Evolutionary conservation across 2,797 vertebrate genomes (phyloP), one percentile per base, ranked within the genome.

Genomic region (Harpagifer antarcticus): DNA sequence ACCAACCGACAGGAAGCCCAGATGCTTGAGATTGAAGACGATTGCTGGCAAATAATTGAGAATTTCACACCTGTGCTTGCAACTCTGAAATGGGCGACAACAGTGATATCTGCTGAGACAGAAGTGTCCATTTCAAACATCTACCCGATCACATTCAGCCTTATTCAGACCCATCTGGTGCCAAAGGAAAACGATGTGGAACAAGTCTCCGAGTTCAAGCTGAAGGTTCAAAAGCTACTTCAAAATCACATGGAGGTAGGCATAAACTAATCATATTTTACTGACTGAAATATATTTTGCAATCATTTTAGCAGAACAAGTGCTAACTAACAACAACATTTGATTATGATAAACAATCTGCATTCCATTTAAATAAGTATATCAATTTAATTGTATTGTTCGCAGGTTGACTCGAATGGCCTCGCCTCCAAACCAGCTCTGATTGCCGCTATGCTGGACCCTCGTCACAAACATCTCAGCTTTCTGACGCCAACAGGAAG

Each of bases 91-190:
- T 93, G 92, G 90, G 91, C 91, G 7, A 91, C 90, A 1, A 90
- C 90, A 0, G 84, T 89, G 37, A 89, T 92, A 65, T 93, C 89
- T n/a, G 81, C 89, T 2, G 89, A 93, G 17, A 86, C 83, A 0
- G 89, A 92, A 15, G 85, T 86, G 49, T 92, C 89, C 37, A 92
- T 92, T 73, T 94, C 92, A 10, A 94, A 93, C 86, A 91, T 90
- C 59, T 93, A 92, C 72, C 93, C 92, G 2, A 93, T 93, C 77
- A 91, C 91, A 0, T 92, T 92, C 73, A 93, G 93, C 55, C 91
- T 93, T 54, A 83, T 93, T 61, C 89, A 93, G 61, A 89, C 78
- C 33, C 91, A 93, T 60, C 91, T 93, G 1, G 78, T 85, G 17
- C 79, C 88, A 13, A 94, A 83, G 70, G 85, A 82, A 9, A 87